Evolutionary conservation across 2,113 vertebrate species (phyloP), one percentile per base, ranked within the genome.

Genomic region (Anguilla japonica): DNA sequence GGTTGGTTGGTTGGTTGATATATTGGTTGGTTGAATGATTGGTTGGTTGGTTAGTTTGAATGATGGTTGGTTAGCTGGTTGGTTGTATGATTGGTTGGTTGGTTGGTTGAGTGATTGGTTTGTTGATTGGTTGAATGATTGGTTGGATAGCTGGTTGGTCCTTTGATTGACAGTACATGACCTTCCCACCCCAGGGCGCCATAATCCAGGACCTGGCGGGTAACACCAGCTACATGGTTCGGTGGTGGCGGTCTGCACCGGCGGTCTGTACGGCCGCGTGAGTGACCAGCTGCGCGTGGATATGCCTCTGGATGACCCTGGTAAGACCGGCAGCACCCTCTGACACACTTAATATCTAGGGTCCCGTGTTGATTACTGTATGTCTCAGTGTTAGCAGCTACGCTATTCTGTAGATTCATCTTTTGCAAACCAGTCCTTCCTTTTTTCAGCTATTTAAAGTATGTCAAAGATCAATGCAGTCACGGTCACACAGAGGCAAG

Each of bases 181-280:
- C 79, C 39, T 91, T 90, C 93, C 81, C 92, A 71, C 95, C 94
- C 90, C 92, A 99, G 98, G 98, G 98, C 40, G 98, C 98, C 82
- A 98, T 99, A 92, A 94, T 99, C 53, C 97, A 96, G 84, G 96
- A 97, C 89, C 94, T 99, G 85, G 71, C 95, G 60, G 94, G 97
- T 91, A 99, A 99, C 90, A 96, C 94, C 89, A 99, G 97, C 95
- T 99, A 99, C 13, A 95, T 95, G 92, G 92, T 99, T 87, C 97
- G 92, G 97, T 99, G 92, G 97, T 98, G 92, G 97, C 98, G 46
- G 93, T 99, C 89, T 99, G 98, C 92, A 94, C 96, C 90, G 97
- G 97, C 57, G 96, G 97, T 82, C 97, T 97, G 13, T 96, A 96
- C 88, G 98, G 98, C 90, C 98, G 97, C 83, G 88, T 95, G 84